Evolutionary conservation across 2,888 invertebrate genomes (phyloP), one percentile per base, ranked within the genome.

Genomic region (Operophtera brumata): DNA sequence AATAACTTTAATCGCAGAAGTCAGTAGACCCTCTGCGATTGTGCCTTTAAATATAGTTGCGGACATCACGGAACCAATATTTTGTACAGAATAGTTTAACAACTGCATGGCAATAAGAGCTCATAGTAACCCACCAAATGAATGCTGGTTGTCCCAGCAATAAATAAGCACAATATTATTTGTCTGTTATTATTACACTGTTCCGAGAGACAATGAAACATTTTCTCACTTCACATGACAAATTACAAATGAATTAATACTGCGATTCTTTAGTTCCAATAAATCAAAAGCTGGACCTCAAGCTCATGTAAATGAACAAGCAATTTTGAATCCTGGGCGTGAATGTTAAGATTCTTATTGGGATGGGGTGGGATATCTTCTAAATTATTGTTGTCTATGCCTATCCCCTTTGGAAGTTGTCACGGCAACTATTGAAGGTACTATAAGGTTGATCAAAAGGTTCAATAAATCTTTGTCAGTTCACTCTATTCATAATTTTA

Each of bases 141-240:
- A 43, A 47, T 54, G 6, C 43, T 26, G 26, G 26, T 35, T 35
- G 11, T 7, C 9, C 43, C 37, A 20, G 40, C 47, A 35, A 30
- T 43, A 45, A 20, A 20, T 20, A 20, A 20, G 20, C 20, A 20
- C 20, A 20, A 20, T 20, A 20, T 20, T 20, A 4, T 20, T 20
- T 4, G 20, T 4, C 2, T 2, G 20, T 20, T 20, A n/a, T n/a
- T n/a, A n/a, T n/a, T n/a, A n/a, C n/a, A 74, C 75, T 69, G 75
- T 67, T 75, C 73, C 66, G 67, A 67, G 71, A 67, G 73, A 84
- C 84, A 84, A 86, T 84, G 84, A 79, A 83, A 76, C 78, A 84
- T 84, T 85, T 84, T 85, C 85, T 82, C 84, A 82, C 84, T 74
- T 83, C 67, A 71, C 77, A 82, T 82, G 86, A 86, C 86, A 86